A percentile compares a stretch with the other conserved stretches of the same genome.
Evolutionary conservation across 1,140 invertebrate species (phyloP).

Genomic region (Euura saliciscinereae): DNA sequence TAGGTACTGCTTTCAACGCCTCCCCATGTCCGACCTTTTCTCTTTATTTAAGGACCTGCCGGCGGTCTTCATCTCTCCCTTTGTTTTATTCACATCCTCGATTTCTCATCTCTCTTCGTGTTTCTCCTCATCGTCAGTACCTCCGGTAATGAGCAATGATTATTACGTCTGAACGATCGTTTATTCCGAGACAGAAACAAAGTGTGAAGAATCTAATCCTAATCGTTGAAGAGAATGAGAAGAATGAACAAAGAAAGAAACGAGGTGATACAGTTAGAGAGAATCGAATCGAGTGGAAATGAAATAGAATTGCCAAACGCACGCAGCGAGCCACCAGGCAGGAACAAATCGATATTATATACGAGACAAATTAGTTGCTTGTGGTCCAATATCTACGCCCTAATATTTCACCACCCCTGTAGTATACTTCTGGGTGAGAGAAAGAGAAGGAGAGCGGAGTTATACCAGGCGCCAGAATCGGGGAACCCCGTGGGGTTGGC

Average conservation of each 20-base stretch:
- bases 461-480: too few species aligned
- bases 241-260: neutral
- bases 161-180: slow-evolving; percentile 38
- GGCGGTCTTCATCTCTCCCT: neutral
- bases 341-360: slow-evolving; percentile 28
- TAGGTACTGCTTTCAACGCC: slow-evolving; percentile 44
- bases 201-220: slow-evolving; percentile 4
- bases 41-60: slow-evolving; percentile 9
- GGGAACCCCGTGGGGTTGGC: slow-evolving; percentile 32
- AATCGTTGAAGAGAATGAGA: neutral
- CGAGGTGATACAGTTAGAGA: neutral
- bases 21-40: slow-evolving; percentile 17
- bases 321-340: neutral
- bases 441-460: too few species aligned
- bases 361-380: slow-evolving; percentile 45
- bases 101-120: neutral
- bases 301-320: slow-evolving; percentile 7
- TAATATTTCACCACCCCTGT: slow-evolving; percentile 37
- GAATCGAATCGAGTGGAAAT: neutral
- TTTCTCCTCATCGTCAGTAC: slow-evolving; percentile 28
- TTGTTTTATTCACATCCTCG: slow-evolving; percentile 9
- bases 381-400: slow-evolving; percentile 39
- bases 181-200: slow-evolving; percentile 36
- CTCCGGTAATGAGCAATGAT: slow-evolving; percentile 45
- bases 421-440: neutral